Evolutionary conservation across 2,888 invertebrate genomes (phyloP), one percentile per base, ranked within the genome.

Genomic region (Pheosia tremula): DNA sequence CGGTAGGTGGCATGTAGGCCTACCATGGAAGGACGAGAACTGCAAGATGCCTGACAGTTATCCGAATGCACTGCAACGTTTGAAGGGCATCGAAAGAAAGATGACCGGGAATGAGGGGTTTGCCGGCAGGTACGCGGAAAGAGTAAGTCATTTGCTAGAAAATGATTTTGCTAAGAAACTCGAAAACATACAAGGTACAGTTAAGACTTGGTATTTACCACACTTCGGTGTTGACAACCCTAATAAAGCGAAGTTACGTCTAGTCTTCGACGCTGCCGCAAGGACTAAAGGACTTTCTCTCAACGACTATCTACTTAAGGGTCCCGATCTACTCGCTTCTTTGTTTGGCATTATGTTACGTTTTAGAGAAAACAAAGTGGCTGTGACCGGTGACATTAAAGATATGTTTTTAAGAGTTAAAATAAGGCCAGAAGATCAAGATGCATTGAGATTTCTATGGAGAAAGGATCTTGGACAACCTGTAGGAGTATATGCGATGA

Each of bases 171-270:
- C 77, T 7, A 9, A 37, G 3, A 13, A 3, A 8, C 9, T 39
- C 4, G 11, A 37, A 9, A 53, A 67, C 8, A 3, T n/a, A n/a
- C n/a, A n/a, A n/a, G n/a, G n/a, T n/a, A n/a, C n/a, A n/a, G n/a
- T n/a, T n/a, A n/a, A n/a, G n/a, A n/a, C n/a, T n/a, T 77, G 77
- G 75, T 79, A 65, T 43, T 38, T 69, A n/a, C 75, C 78, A 0
- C 76, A 78, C 55, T 78, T 77, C 47, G 73, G 68, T 0, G 72
- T 75, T 0, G 64, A 72, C 7, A 75, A 74, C 62, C 71, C 73
- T 0, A 72, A 72, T 13, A 76, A 76, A 58, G 58, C 61, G 5
- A 72, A 71, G 54, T 43, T 72, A 3, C 54, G 74, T 3, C 45
- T 75, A 7, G 74, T 77, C 0, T 74, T 66, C 41, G 74, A 74